Base-by-base conservation (phyloP, 1,140 invertebrate genomes). In the Drosophila micromelanica region DNA sequence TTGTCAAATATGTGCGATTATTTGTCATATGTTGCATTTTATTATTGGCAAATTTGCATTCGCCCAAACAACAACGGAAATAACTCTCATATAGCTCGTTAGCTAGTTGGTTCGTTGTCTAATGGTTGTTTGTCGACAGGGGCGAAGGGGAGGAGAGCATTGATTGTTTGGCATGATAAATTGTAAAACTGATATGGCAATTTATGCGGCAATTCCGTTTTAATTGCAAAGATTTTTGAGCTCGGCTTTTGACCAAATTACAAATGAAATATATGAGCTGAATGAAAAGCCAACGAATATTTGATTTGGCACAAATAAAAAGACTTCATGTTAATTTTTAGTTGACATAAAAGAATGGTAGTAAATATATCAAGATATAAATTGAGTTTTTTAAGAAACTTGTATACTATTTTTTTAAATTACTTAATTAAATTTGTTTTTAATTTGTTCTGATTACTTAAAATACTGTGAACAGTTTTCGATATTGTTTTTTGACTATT, bases 1-100 rank as follows among this genome's bases (percentile, higher is more conserved):
- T 87, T 86, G 81, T 78, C 82, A 87, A 85, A 86, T 86, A 87
- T 78, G 82, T 78, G 82, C 82, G 82, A 86, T 86, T 87, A 87
- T 86, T 73, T 87, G 82, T 86, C 82, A 86, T 86, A 87, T 86
- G 82, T 68, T 87, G 82, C 75, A 86, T 86, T 86, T 86, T 86
- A 81, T 86, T 86, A 86, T 86, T 78, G 82, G 60, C 82, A 82
- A 86, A 86, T 86, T 86, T 86, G 82, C 82, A 87, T 86, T 78
- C 67, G 65, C 61, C 52, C 63, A 52, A 60, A 48, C 30, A 49
- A 59, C 63, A 73, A 81, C 64, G 64, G 73, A 69, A 69, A 64
- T 64, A 15, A 17, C 55, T 32, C 38, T 30, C 40, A 57, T 32
- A 32, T 6, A 46, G 78, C 82, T 87, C 81, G 81, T 86, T 87